Evolutionary conservation across 1,140 invertebrate species (phyloP).

Genomic region (Drosophila eugracilis): DNA sequence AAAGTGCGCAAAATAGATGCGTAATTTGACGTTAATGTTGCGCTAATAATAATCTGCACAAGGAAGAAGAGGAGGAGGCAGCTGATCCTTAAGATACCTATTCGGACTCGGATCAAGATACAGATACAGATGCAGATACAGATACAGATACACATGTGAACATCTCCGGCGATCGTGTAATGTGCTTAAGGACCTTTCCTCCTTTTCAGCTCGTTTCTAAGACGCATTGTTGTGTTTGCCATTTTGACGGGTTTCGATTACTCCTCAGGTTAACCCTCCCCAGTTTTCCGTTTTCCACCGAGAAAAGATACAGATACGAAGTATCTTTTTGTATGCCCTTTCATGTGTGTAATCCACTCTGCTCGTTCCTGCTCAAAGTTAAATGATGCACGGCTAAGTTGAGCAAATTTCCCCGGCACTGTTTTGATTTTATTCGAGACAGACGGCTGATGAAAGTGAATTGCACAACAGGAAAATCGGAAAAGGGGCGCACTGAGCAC

Average conservation of each 20-base stretch:
- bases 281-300: neutral
- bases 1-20: slow-evolving; percentile 81
- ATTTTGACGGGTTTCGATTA: slow-evolving; percentile 83
- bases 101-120: slow-evolving; percentile 2
- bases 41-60: slow-evolving; percentile 83
- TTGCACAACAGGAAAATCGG: slow-evolving; percentile 52
- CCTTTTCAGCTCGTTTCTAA: slow-evolving; percentile 30
- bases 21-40: slow-evolving; percentile 85
- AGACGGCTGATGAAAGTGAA: slow-evolving; percentile 65
- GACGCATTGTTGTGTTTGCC: slow-evolving; percentile 65
- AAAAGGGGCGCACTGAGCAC: slow-evolving; percentile 7
- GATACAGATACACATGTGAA: slow-evolving; percentile 21
- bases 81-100: too few relatives aligned
- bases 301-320: slow-evolving; percentile 5
- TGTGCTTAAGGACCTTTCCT: slow-evolving; percentile 60
- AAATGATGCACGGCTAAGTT: slow-evolving; percentile 79
- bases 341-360: slow-evolving; percentile 82
- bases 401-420: slow-evolving; percentile 54
- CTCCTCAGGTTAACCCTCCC: slow-evolving; percentile 32
- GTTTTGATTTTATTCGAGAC: slow-evolving; percentile 39
- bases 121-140: slow-evolving; percentile 20
- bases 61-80: slow-evolving; percentile 33
- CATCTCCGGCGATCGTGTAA: slow-evolving; percentile 62
- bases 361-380: slow-evolving; percentile 71
- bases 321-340: slow-evolving; percentile 46